phyloP scores from a whole-genome alignment of 2,113 vertebrate species.

The Sinocyclocheilus maitianheensis region DNA sequence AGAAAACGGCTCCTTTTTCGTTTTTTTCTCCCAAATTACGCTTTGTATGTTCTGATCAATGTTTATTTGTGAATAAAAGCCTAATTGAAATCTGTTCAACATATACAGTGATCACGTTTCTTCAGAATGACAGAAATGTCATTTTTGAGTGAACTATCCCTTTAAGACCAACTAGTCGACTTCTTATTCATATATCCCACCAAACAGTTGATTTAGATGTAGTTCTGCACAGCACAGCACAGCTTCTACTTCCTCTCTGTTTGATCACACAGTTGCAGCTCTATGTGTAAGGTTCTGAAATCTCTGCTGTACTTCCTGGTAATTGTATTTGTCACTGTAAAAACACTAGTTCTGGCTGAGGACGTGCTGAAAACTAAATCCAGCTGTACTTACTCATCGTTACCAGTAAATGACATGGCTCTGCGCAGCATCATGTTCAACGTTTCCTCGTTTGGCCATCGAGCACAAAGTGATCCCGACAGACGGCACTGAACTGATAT shows the following conservation, averaged over 20 bases:
- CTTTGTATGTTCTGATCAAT: no score
- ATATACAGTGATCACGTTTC: no score
- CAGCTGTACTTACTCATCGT: conserved; percentile 8
- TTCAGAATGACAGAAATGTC: no score
- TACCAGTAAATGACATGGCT: background rate
- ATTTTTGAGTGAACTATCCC: no score
- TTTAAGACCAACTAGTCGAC: background rate
- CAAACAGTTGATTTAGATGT: background rate
- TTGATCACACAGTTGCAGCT: background rate
- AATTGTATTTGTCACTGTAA: background rate
- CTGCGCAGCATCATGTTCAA: background rate
- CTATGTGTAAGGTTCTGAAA: background rate
- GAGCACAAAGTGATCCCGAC: background rate
- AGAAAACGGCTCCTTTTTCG: no score
- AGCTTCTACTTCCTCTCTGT: background rate
- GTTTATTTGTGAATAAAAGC: no score
- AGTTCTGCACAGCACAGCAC: background rate
- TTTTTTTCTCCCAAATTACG: no score
- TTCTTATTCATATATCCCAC: background rate
- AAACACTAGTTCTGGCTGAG: background rate
- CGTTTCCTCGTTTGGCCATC: background rate
- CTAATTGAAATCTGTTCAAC: no score
- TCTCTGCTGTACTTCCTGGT: background rate
- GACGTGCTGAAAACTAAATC: background rate
- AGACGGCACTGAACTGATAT: background rate